These are phyloP conservation scores for Menidia beryllina DNA, from an alignment of 2,113 vertebrate genomes.

Conservation along the genomic window DNA sequence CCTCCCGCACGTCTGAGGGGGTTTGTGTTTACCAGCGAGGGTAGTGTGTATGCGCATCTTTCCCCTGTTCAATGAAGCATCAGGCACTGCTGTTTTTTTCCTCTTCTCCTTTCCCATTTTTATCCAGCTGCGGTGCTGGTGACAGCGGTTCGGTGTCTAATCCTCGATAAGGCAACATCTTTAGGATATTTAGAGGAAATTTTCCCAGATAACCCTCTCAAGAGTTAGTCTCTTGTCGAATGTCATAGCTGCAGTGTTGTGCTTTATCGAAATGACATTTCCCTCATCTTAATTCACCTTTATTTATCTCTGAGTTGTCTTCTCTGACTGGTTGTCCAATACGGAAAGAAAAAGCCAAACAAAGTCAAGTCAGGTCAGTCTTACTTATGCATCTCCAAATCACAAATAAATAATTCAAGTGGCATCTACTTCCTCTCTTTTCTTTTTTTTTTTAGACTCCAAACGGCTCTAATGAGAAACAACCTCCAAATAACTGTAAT, in stretches of 20 bases:
- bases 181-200: neutral
- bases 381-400: neutral
- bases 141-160: neutral
- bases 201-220: neutral
- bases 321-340: too few relatives aligned
- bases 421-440: neutral
- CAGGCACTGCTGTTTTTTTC: conserved; percentile 2
- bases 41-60: conserved; percentile 3
- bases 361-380: neutral
- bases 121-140: neutral
- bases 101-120: neutral
- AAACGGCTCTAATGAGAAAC: neutral
- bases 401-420: neutral
- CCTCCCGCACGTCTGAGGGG: conserved; percentile 21
- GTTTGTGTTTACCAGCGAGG: conserved; percentile 11
- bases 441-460: neutral
- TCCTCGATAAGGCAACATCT: neutral
- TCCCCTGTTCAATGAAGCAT: conserved; percentile 25
- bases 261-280: neutral
- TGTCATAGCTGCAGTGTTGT: neutral
- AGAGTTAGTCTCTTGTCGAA: neutral
- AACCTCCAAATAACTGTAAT: neutral
- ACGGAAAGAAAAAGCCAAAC: neutral
- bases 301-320: neutral
- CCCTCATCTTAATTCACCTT: neutral